Conservation (phyloP, 2,113 vertebrate species). For the Rhynchomys soricoides region DNA sequence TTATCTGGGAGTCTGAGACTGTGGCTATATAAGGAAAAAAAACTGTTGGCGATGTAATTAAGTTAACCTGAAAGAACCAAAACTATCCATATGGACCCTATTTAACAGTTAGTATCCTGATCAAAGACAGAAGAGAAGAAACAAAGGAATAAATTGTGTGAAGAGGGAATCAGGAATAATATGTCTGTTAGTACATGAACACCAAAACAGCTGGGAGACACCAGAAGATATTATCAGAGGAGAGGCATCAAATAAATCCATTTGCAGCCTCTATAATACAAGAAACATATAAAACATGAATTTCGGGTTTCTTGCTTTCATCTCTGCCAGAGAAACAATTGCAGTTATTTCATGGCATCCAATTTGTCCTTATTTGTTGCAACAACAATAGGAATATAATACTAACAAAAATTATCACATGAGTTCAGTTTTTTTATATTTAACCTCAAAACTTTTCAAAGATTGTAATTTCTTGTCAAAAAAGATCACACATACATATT, state of each 20-base stretch:
- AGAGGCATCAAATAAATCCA: background rate
- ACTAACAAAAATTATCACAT: background rate
- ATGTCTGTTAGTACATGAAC: background rate
- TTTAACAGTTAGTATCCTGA: background rate
- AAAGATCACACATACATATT: background rate
- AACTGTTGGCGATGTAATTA: background rate
- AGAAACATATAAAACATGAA: background rate
- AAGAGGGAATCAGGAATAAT: background rate
- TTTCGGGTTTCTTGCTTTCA: background rate
- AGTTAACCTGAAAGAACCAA: background rate
- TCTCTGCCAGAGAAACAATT: background rate
- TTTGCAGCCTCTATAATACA: background rate
- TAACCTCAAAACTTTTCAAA: background rate
- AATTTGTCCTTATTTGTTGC: background rate
- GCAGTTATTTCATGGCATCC: background rate
- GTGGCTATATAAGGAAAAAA: background rate
- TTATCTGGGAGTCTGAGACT: background rate
- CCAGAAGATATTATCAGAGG: background rate
- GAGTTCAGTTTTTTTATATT: background rate
- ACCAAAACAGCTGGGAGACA: background rate
- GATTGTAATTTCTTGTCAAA: background rate
- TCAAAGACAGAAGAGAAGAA: background rate
- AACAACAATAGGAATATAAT: background rate
- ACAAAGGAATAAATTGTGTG: background rate
- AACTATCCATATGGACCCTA: background rate